These are phyloP conservation scores for Stratiolaelaps scimitus DNA, from an alignment of 1,140 invertebrate species.

Conservation along the genomic window DNA sequence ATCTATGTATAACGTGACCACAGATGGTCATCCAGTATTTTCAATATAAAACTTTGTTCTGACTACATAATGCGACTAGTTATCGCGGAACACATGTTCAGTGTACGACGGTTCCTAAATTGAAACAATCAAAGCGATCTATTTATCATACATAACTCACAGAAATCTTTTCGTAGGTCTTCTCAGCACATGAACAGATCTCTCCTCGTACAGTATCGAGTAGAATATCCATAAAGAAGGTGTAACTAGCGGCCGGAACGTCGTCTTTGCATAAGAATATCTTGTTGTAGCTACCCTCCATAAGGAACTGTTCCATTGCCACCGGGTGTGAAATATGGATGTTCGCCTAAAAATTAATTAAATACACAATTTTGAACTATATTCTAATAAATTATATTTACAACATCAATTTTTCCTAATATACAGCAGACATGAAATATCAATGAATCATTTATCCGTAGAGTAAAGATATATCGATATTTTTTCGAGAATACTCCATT, in stretches of 20 bases:
- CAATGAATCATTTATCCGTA: too few species aligned
- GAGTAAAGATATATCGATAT: too few species aligned
- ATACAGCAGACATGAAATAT: too few species aligned
- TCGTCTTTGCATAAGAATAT: slow-evolving; percentile 76
- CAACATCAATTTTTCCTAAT: too few species aligned
- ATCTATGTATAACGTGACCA: too few species aligned
- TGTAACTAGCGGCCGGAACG: slow-evolving; percentile 90
- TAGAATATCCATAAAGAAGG: slow-evolving; percentile 92
- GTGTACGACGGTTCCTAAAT: not conserved
- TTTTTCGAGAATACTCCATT: too few species aligned
- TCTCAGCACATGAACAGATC: slow-evolving; percentile 90
- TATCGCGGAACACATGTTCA: not conserved
- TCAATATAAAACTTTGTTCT: not conserved
- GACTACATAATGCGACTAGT: not conserved
- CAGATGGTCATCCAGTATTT: too few species aligned
- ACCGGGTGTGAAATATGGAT: slow-evolving; percentile 89
- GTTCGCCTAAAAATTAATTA: slow-evolving; percentile 46
- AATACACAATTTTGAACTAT: too few species aligned
- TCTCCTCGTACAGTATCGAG: slow-evolving; percentile 89
- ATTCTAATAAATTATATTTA: too few species aligned
- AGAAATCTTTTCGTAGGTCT: slow-evolving; percentile 81
- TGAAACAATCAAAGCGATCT: slow-evolving; percentile 32
- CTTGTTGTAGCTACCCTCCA: slow-evolving; percentile 99
- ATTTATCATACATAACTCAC: slow-evolving; percentile 72
- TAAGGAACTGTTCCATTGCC: slow-evolving; percentile 91